Evolutionary conservation across 2,113 vertebrate genomes (phyloP).

Genomic region (Cephalopterus ornatus): DNA sequence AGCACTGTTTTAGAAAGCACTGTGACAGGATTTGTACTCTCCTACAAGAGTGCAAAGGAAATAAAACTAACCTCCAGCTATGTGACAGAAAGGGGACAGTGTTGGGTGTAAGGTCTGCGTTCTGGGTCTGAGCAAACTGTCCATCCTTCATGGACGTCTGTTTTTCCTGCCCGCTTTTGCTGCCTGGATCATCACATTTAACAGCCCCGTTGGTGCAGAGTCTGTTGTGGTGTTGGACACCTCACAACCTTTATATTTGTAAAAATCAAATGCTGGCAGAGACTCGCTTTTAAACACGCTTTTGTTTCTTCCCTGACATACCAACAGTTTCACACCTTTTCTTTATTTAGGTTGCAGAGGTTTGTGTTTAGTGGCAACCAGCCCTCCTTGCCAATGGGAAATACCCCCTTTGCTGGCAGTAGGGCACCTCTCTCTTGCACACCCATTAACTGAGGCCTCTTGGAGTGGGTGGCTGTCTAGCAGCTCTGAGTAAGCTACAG

Average conservation of each 20-base stretch:
- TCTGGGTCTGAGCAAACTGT: neutral
- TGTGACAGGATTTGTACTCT: neutral
- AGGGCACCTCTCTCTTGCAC: neutral
- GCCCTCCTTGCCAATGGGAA: neutral
- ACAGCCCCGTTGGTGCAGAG: fast-evolving
- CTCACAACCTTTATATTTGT: neutral
- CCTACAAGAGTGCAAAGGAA: neutral
- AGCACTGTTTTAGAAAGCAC: neutral
- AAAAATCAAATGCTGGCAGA: neutral
- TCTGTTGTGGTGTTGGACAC: neutral
- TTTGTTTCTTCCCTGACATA: neutral
- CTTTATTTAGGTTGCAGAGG: neutral
- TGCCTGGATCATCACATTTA: neutral
- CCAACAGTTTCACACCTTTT: neutral
- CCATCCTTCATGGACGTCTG: neutral
- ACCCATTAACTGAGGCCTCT: neutral
- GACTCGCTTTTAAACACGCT: neutral
- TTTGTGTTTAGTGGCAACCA: neutral
- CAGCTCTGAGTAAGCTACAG: neutral
- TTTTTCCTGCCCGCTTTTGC: neutral
- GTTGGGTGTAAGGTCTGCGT: neutral
- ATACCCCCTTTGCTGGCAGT: neutral
- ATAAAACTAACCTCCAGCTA: neutral
- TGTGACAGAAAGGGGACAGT: neutral
- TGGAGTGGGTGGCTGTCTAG: slow-evolving; percentile 5